Conservation (phyloP, 2,888 invertebrate species). For the Stictocephala bisonia region DNA sequence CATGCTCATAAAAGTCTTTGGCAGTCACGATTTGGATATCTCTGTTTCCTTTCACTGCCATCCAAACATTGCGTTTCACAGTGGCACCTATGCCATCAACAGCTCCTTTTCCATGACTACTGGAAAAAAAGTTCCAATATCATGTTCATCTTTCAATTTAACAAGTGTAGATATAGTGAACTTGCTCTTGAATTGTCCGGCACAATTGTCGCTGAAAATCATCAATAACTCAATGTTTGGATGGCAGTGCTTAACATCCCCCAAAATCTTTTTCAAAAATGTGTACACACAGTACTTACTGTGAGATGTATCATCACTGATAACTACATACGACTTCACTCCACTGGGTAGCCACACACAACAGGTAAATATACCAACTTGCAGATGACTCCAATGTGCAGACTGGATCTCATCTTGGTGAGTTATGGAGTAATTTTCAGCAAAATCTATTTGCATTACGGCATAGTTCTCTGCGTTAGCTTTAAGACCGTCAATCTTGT, state of each 20-base stretch:
- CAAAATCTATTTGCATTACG: conserved; percentile 25
- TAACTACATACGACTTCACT: conserved; percentile 24
- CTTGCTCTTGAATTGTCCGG: conserved; percentile 16
- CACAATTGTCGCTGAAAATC: conserved; percentile 18
- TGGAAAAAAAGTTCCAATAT: conserved; percentile 30
- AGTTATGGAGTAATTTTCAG: conserved; percentile 29
- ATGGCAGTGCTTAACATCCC: conserved; percentile 12
- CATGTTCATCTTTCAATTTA: conserved; percentile 25
- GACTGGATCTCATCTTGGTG: conserved; percentile 28
- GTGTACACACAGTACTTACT: conserved; percentile 15
- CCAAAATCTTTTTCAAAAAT: conserved; percentile 11
- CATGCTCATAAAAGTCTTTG: too few relatives aligned
- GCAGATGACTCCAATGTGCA: conserved; percentile 28
- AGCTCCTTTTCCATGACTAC: conserved; percentile 34
- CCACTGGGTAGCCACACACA: conserved; percentile 30
- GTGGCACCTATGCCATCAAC: conserved; percentile 25
- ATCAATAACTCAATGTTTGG: conserved; percentile 6
- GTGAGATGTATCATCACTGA: conserved; percentile 19
- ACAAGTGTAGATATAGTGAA: conserved; percentile 12
- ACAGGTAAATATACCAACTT: conserved; percentile 30
- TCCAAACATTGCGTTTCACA: too few relatives aligned
- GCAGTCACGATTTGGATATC: too few relatives aligned
- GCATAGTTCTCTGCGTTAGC: conserved; percentile 10
- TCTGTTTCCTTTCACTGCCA: too few relatives aligned
- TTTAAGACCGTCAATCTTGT: conserved; percentile 10